Conservation (phyloP, 2,797 vertebrate species). For the Scomberomorus guttatus region DNA sequence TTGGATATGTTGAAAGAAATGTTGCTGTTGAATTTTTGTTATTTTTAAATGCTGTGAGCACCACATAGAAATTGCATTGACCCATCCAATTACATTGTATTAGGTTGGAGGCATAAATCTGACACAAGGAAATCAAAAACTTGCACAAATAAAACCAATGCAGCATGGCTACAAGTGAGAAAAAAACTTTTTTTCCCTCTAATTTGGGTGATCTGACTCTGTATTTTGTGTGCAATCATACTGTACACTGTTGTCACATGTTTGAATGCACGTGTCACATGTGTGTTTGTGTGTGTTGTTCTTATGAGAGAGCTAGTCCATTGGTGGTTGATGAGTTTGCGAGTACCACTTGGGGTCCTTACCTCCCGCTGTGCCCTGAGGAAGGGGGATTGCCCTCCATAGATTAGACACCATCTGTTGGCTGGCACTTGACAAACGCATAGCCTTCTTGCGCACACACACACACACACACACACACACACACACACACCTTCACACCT, state of each 20-base stretch:
- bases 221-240: not conserved
- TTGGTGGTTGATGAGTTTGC: conserved; percentile 55
- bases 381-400: conserved; percentile 51
- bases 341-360: conserved; percentile 67
- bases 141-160: not conserved
- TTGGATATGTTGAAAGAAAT: not conserved
- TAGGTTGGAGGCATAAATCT: not conserved
- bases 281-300: conserved; percentile 45
- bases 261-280: conserved; percentile 14
- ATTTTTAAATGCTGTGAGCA: not conserved
- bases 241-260: conserved; percentile 2
- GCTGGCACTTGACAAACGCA: conserved; percentile 69
- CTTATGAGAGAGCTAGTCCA: conserved; percentile 44
- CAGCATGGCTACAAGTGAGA: not conserved
- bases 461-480: conserved; percentile 22
- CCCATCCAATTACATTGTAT: not conserved
- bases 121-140: not conserved
- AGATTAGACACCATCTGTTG: conserved; percentile 85
- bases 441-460: conserved; percentile 32
- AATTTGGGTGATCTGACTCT: not conserved
- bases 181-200: not conserved
- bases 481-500: not conserved
- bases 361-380: conserved; percentile 61
- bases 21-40: not conserved
- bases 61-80: not conserved